Conservation (phyloP, 2,113 vertebrate species). For the Dromas ardeola region DNA sequence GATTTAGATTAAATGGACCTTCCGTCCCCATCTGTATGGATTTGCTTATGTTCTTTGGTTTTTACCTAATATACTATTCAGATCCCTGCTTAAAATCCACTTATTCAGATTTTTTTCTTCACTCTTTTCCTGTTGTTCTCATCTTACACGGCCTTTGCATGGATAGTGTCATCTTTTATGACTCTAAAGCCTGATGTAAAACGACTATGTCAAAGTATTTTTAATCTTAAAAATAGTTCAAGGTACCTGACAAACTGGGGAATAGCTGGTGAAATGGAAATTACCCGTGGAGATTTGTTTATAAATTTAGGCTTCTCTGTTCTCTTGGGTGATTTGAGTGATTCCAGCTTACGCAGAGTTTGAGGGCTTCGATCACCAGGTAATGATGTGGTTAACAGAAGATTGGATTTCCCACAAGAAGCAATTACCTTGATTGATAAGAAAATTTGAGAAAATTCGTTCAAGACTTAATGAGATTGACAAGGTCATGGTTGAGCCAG, state of each 20-base stretch:
- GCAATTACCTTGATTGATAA: conserved; percentile 66
- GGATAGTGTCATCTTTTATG: not conserved
- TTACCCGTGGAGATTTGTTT: conserved; percentile 4
- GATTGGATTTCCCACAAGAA: conserved; percentile 56
- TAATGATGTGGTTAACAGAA: conserved; percentile 63
- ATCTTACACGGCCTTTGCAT: not conserved
- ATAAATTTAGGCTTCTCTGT: not conserved
- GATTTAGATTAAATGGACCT: not conserved
- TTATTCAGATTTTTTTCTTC: not conserved
- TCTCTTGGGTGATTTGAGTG: conserved; percentile 29
- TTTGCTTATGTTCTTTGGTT: not conserved
- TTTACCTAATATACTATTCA: not conserved
- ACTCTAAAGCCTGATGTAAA: not conserved
- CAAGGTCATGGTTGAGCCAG: conserved; percentile 41
- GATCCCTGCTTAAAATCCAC: not conserved
- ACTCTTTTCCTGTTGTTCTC: not conserved
- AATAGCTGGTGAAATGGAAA: conserved; percentile 14
- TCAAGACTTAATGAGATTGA: conserved; percentile 55
- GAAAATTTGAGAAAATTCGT: conserved; percentile 59
- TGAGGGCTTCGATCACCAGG: conserved; percentile 39
- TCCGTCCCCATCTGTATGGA: not conserved
- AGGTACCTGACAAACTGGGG: not conserved
- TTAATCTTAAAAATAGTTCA: not conserved
- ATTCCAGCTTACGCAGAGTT: conserved; percentile 17
- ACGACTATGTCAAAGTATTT: not conserved